These are phyloP conservation scores for Tipula confusa DNA, from an alignment of 2,888 invertebrate genomes.

Conservation along the genomic window DNA sequence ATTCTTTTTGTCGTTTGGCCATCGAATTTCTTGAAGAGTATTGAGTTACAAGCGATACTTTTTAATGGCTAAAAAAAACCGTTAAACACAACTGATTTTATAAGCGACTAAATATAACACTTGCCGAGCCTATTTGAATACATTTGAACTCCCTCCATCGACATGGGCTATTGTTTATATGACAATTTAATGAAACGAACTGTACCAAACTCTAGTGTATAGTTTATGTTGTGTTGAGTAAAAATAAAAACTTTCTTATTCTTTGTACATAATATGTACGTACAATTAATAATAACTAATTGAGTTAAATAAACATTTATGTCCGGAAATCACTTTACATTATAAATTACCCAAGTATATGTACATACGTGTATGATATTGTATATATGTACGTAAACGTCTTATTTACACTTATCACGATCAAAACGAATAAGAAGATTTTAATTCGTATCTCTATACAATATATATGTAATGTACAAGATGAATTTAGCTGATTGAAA, in stretches of 20 bases:
- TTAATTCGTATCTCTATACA: too few species aligned
- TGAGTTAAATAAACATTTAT: slow-evolving; percentile 6
- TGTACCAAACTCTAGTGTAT: background rate
- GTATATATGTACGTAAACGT: too few species aligned
- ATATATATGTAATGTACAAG: background rate
- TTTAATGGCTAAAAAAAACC: too few species aligned
- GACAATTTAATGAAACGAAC: background rate
- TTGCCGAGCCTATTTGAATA: too few species aligned
- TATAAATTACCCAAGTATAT: slow-evolving; percentile 1
- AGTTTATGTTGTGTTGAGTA: background rate
- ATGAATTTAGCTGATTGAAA: background rate
- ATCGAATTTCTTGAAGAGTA: too few species aligned
- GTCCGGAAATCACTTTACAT: slow-evolving; percentile 12
- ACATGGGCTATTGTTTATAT: background rate
- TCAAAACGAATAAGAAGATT: background rate
- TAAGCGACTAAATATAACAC: background rate
- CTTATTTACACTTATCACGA: background rate
- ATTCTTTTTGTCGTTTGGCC: too few species aligned
- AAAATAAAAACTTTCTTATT: slow-evolving; percentile 5
- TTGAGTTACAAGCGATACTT: too few species aligned
- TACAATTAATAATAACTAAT: background rate
- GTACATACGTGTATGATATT: background rate
- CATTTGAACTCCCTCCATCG: too few species aligned
- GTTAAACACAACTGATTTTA: too few species aligned
- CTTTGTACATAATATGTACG: background rate